These are phyloP conservation scores for Acromyrmex echinatior DNA, from an alignment of 1,140 invertebrate genomes.

Conservation along the genomic window DNA sequence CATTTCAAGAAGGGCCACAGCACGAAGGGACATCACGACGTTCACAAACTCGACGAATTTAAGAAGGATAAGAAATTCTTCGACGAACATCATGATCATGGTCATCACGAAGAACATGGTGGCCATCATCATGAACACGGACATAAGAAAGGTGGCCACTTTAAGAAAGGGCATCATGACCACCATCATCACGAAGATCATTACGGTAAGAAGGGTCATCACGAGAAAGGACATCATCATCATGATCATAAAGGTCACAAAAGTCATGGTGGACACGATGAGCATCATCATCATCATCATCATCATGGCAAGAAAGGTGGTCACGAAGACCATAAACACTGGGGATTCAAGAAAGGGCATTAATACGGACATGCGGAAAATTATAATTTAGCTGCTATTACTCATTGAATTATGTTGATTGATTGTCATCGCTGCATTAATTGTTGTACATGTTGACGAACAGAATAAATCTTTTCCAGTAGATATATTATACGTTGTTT, in stretches of 20 bases:
- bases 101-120: slow-evolving; percentile 92
- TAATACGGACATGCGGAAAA: slow-evolving; percentile 41
- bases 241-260: slow-evolving; percentile 71
- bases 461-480: slow-evolving; percentile 31
- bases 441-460: slow-evolving; percentile 29
- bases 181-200: slow-evolving; percentile 88
- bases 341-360: slow-evolving; percentile 75
- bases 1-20: slow-evolving; percentile 90
- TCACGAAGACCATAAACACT: slow-evolving; percentile 80
- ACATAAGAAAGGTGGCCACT: slow-evolving; percentile 89
- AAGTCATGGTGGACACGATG: slow-evolving; percentile 80
- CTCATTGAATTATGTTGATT: slow-evolving; percentile 16
- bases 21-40: slow-evolving; percentile 89
- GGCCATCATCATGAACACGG: slow-evolving; percentile 92
- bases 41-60: slow-evolving; percentile 91
- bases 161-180: slow-evolving; percentile 86
- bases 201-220: slow-evolving; percentile 89
- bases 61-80: slow-evolving; percentile 92
- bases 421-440: slow-evolving; percentile 15
- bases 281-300: slow-evolving; percentile 79
- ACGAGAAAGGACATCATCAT: slow-evolving; percentile 78
- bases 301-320: slow-evolving; percentile 81
- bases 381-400: slow-evolving; percentile 8
- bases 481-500: slow-evolving; percentile 23
- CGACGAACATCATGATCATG: slow-evolving; percentile 93